Base-by-base conservation (phyloP, 30 jellyfish, hydroid and myxozoan species). In the Catostylus mosaicus region DNA sequence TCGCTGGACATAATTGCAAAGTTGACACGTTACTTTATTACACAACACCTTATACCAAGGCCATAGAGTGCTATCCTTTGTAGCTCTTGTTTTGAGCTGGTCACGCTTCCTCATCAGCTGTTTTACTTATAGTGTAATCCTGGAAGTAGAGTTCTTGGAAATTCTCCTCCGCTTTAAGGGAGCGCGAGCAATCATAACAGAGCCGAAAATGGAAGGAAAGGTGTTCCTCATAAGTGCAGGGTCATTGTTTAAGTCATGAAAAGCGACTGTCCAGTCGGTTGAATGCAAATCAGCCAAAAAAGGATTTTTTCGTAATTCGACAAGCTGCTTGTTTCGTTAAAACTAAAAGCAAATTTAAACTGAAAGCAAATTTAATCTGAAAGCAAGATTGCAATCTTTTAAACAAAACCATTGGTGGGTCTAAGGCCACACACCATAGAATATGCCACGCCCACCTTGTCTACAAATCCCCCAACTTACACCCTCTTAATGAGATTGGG, bases 1-100 rank as follows among this genome's bases (percentile, higher is more conserved):
- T 3, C 27, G 48, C 48, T 63, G 76, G 19, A 63, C 47, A 63
- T 46, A 23, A 3, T 63, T 63, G 45, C 76, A 46, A 3, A 63
- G 76, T n/a, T 63, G 47, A 63, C 22, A 3, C 8, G 76, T 63
- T 22, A 29, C 76, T 40, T 63, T 63, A 63, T 22, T 63, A 26
- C 47, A 9, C 20, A 72, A 46, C 45, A 12, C 38, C 63, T 72
- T 72, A 48, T 72, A 72, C 18, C 70, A 14, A 38, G 84, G 84
- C 84, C 70, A 72, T 9, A 43, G 71, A 47, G 46, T 72, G 84
- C 33, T n/a, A 72, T 72, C 84, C 26, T 40, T 72, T 72, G 12
- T 30, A 46, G 84, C 69, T 72, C 84, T 72, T 23, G 5, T 40
- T 33, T 35, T 35, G 46, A 34, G 50, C 30, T 72, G 29, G 84